A percentile compares a stretch with the other conserved stretches of the same genome.
These are phyloP conservation scores for Salvator merianae DNA, from an alignment of 2,113 vertebrate genomes.

Conservation along the genomic window DNA sequence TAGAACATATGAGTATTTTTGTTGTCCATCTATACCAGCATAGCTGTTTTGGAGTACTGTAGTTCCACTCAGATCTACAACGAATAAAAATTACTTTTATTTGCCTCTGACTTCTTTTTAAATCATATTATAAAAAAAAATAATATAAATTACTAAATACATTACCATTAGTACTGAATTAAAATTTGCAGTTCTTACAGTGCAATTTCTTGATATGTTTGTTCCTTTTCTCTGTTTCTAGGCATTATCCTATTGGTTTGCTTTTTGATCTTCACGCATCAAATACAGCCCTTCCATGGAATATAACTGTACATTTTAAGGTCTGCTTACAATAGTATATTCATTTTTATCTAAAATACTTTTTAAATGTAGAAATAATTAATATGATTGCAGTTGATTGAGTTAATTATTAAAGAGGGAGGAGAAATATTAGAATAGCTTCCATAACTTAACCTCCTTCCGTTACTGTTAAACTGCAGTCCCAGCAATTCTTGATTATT, in stretches of 20 bases:
- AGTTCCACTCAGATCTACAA: background rate
- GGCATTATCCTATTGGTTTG: slow-evolving; percentile 97
- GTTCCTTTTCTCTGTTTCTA: slow-evolving; percentile 64
- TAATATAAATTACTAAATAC: background rate
- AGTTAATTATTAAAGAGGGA: background rate
- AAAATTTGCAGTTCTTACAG: background rate
- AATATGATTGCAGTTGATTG: slow-evolving; percentile 2
- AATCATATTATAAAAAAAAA: background rate
- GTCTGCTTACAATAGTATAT: slow-evolving; percentile 70
- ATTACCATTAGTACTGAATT: background rate
- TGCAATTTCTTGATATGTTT: background rate
- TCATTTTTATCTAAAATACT: background rate
- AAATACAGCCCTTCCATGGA: slow-evolving; percentile 94
- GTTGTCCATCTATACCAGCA: background rate
- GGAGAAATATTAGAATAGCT: background rate
- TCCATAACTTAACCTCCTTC: too few species aligned
- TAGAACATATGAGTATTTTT: background rate
- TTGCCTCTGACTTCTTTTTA: background rate
- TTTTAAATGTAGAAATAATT: background rate
- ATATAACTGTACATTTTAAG: slow-evolving; percentile 97
- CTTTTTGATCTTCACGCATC: slow-evolving; percentile 96
- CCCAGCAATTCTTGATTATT: too few species aligned
- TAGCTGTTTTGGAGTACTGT: background rate
- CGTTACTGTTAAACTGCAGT: too few species aligned
- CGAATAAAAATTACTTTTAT: background rate